Evolutionary conservation across 2,888 invertebrate species (phyloP), one percentile per base, ranked within the genome.

Genomic region (Zaprionus obscuricornis): DNA sequence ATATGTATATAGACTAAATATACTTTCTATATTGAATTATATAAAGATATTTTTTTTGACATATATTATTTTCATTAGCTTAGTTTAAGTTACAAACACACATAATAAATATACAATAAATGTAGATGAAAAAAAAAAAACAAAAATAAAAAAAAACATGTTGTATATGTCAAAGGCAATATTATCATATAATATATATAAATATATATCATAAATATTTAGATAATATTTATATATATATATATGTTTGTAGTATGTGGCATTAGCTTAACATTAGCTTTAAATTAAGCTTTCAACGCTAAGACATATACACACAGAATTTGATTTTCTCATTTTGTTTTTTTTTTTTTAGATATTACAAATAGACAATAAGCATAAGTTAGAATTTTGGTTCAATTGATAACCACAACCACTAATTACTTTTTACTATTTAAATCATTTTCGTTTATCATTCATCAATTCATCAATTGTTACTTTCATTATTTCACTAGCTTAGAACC

Each of bases 391-490:
- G 55, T 60, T 72, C 64, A 58, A 55, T 47, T 18, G 40, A 37
- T 33, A 68, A 72, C 76, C 77, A 77, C 77, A 77, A 77, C 77
- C 77, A 18, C 75, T 81, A 77, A 60, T 63, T 67, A 45, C 54
- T 36, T 56, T 22, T 73, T 66, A 51, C 37, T 24, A 40, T 43
- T 62, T 4, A 22, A 5, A 7, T 22, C n/a, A n/a, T n/a, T n/a
- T n/a, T n/a, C n/a, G n/a, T n/a, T n/a, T n/a, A n/a, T n/a, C n/a
- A n/a, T n/a, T n/a, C n/a, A n/a, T n/a, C n/a, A n/a, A n/a, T n/a
- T n/a, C n/a, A n/a, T n/a, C n/a, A n/a, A 33, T 8, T 42, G 17
- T 43, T 31, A 34, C 11, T 36, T 22, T 37, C 39, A 58, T 34
- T 31, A 51, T 56, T 45, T 68, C 22, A 59, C 55, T 74, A 74